These are phyloP conservation scores for Puffinus mauretanicus DNA, from an alignment of 2,113 vertebrate genomes.

Conservation along the genomic window DNA sequence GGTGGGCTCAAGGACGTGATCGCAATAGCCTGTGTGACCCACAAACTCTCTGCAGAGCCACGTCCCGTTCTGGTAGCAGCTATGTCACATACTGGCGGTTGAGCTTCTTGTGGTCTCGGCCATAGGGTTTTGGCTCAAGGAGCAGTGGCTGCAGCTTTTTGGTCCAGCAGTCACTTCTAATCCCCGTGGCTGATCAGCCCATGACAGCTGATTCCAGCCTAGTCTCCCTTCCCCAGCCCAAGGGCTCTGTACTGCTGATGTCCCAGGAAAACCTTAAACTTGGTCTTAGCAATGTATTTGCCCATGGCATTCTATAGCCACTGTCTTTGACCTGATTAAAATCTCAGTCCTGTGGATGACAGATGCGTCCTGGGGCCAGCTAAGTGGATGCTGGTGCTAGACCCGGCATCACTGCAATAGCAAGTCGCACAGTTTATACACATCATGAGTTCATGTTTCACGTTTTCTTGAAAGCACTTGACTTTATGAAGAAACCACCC, in stretches of 20 bases:
- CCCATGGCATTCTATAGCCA: neutral
- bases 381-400: constrained; percentile 32
- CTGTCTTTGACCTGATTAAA: constrained; percentile 50
- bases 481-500: neutral
- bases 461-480: neutral
- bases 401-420: neutral
- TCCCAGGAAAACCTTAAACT: neutral
- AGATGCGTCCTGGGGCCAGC: neutral
- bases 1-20: neutral
- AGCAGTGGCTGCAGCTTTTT: neutral
- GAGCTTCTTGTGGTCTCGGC: neutral
- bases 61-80: neutral
- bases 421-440: neutral
- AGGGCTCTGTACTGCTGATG: constrained; percentile 8
- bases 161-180: constrained; percentile 15
- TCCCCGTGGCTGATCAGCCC: neutral
- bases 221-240: neutral
- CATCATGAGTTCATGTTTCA: neutral
- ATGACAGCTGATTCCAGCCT: neutral
- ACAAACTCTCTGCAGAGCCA: neutral
- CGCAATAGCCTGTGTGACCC: neutral
- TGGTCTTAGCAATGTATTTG: neutral
- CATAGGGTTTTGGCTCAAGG: neutral
- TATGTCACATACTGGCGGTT: neutral
- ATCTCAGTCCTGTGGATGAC: neutral